Base-by-base conservation (phyloP, 1,140 invertebrate genomes). In the Stenopsyche tienmushanensis region DNA sequence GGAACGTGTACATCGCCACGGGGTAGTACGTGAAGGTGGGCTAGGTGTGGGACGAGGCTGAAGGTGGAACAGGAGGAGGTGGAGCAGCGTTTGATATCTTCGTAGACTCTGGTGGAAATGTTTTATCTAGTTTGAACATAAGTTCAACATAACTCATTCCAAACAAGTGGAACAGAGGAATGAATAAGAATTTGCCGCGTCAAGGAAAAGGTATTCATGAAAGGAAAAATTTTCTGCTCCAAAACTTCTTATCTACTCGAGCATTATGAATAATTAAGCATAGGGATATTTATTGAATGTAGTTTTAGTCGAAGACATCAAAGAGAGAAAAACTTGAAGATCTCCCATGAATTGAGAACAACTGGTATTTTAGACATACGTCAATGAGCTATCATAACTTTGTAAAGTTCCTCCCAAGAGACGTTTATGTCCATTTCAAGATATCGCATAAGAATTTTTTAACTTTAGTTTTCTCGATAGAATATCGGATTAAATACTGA, bases 111-210 rank as follows among this genome's bases (percentile, higher is more conserved):
- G 17, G 53, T 25, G 52, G 26, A 29, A 57, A 42, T 57, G 53
- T 57, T 57, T 57, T 57, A 57, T 57, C 53, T 57, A 57, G 53
- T 57, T 57, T 57, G 53, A 57, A 57, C 53, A 57, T 57, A 57
- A 57, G 53, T 57, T 57, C 34, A 57, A 21, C 26, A 42, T 57
- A 57, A 57, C 53, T 57, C 34, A 57, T 57, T 57, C 26, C 17
- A 25, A 41, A 42, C 53, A 25, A 57, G 53, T 41, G 13, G 53
- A 57, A 57, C 26, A 34, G 26, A 17, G 53, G 53, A 57, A 57
- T 57, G 53, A 57, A 57, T 39, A 41, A 42, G 20, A 42, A 57
- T 57, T 57, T 57, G 20, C 50, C 21, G 10, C 23, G 20, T 23
- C 18, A 29, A 34, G n/a, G n/a, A n/a, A n/a, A n/a, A n/a, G 29